A percentile compares a stretch with the other conserved stretches of the same genome.
Evolutionary conservation across 2,888 invertebrate genomes (phyloP).

Genomic region (Hymenopus coronatus): DNA sequence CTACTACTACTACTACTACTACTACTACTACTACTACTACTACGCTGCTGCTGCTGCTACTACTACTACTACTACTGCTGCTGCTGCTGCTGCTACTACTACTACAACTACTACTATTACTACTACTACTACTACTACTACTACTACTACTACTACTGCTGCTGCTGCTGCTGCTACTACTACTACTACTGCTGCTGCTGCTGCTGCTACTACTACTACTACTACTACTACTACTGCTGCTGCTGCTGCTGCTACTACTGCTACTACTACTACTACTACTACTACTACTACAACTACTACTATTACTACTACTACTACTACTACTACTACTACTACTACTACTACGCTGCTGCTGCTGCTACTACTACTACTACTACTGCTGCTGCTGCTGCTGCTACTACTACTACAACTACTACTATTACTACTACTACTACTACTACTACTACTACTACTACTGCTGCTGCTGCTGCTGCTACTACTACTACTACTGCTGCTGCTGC

Average conservation of each 20-base stretch:
- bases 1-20: too few species aligned
- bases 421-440: neutral
- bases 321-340: neutral
- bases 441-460: neutral
- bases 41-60: too few species aligned
- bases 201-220: neutral
- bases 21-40: too few species aligned
- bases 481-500: neutral
- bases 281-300: neutral
- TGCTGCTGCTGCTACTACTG: neutral
- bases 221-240: neutral
- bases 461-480: neutral
- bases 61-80: too few species aligned
- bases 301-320: neutral
- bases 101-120: too few species aligned
- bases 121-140: neutral
- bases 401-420: neutral
- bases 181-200: neutral
- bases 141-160: neutral
- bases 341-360: neutral
- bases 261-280: neutral
- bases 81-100: too few species aligned
- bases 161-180: neutral
- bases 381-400: neutral
- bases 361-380: neutral